Evolutionary conservation across 2,888 invertebrate genomes (phyloP).

Genomic region (Carabus problematicus): DNA sequence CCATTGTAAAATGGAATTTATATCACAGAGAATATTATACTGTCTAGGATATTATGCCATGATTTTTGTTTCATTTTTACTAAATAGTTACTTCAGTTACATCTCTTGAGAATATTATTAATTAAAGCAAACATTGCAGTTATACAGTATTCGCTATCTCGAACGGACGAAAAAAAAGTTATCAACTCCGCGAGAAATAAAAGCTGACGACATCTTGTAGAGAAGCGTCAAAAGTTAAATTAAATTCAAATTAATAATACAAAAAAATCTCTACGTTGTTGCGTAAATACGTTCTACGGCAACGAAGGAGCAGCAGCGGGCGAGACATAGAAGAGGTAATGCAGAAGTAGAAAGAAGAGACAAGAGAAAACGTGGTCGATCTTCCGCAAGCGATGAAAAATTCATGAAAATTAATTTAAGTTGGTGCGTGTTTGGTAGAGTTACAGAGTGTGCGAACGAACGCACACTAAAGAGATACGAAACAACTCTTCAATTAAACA

Average conservation of each 20-base stretch:
- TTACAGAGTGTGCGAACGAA: neutral
- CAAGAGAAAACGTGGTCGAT: neutral
- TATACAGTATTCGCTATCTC: neutral
- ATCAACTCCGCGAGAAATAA: conserved; percentile 6
- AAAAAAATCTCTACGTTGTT: conserved; percentile 30
- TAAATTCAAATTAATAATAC: conserved; percentile 41
- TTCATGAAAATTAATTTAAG: conserved; percentile 18
- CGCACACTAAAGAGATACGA: neutral
- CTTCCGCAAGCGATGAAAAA: conserved; percentile 9
- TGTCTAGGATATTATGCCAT: too few species aligned
- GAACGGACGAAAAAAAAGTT: neutral
- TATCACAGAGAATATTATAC: too few species aligned
- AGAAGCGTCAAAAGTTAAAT: conserved; percentile 29
- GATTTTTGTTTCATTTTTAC: too few species aligned
- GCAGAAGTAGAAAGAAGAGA: too few species aligned
- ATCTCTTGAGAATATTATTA: conserved; percentile 1
- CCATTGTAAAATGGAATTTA: too few species aligned
- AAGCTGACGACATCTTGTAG: conserved; percentile 2
- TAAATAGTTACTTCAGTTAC: too few species aligned
- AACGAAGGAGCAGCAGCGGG: neutral
- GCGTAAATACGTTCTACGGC: conserved; percentile 28
- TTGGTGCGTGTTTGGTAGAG: conserved; percentile 3
- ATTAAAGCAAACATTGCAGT: neutral
- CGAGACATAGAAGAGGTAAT: too few species aligned
- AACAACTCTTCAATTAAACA: conserved; percentile 4